Evolutionary conservation across 1,140 invertebrate genomes (phyloP).

Genomic region (Acyrthosiphon pisum): DNA sequence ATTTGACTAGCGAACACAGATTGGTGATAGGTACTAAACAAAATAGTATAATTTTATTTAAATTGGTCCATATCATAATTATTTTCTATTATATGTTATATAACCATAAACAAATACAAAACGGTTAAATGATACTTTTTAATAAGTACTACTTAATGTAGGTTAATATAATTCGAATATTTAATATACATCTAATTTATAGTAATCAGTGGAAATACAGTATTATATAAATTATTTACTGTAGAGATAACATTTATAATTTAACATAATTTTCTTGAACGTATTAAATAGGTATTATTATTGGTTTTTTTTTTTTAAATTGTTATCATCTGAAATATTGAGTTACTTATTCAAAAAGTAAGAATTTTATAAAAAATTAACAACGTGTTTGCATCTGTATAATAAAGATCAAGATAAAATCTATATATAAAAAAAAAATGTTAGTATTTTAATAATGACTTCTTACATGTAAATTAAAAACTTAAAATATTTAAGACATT

Average conservation of each 20-base stretch:
- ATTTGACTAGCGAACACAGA: background rate
- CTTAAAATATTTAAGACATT: background rate
- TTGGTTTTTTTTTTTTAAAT: background rate
- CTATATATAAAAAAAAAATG: background rate
- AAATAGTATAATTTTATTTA: background rate
- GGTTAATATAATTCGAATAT: background rate
- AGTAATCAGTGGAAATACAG: background rate
- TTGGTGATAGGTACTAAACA: background rate
- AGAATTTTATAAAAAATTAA: background rate
- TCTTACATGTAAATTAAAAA: background rate
- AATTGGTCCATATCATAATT: background rate
- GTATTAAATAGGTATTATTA: background rate
- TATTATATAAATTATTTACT: background rate
- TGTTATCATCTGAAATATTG: background rate
- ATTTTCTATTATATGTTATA: background rate
- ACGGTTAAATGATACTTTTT: background rate
- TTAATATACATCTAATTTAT: background rate
- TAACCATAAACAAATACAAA: background rate
- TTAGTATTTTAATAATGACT: background rate
- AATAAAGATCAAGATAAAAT: background rate
- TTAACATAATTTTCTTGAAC: background rate
- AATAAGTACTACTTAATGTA: background rate
- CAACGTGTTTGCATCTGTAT: background rate
- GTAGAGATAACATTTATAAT: background rate
- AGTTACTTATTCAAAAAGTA: background rate